phyloP scores from a whole-genome alignment of 1,140 invertebrate species.

The Vollenhovia emeryi region DNA sequence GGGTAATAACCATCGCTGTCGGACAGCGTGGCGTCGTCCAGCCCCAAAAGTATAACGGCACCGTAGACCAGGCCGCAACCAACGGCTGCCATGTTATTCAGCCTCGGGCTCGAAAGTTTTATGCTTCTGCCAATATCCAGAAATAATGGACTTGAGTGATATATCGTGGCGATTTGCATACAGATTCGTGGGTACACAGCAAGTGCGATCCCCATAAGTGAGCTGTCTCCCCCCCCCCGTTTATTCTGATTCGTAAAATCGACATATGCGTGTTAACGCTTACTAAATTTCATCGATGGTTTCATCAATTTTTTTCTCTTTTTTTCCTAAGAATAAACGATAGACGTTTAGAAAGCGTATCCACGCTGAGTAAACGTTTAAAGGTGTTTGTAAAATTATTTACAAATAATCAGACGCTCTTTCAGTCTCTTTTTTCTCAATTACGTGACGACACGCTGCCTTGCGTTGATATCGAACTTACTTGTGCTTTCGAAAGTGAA shows the following conservation, averaged over 20 bases:
- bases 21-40: conserved; percentile 92
- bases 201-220: neutral
- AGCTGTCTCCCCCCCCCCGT: neutral
- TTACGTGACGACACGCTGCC: neutral
- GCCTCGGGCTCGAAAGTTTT: conserved; percentile 97
- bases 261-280: no score
- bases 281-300: conserved; percentile 14
- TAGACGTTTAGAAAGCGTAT: neutral
- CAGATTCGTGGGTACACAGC: conserved; percentile 8
- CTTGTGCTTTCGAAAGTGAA: conserved; percentile 95
- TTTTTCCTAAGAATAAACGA: neutral
- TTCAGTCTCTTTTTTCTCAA: neutral
- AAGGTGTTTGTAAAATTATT: no score
- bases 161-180: conserved; percentile 39
- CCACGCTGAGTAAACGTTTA: no score
- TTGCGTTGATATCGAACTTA: conserved; percentile 83
- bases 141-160: conserved; percentile 48
- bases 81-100: conserved; percentile 98
- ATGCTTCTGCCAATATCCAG: conserved; percentile 87
- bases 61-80: conserved; percentile 97
- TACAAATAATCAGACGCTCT: no score
- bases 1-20: conserved; percentile 90
- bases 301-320: neutral
- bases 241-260: conserved; percentile 18
- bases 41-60: conserved; percentile 95